Conservation (phyloP, 2,888 invertebrate species). For the Philopedon plagiatum region DNA sequence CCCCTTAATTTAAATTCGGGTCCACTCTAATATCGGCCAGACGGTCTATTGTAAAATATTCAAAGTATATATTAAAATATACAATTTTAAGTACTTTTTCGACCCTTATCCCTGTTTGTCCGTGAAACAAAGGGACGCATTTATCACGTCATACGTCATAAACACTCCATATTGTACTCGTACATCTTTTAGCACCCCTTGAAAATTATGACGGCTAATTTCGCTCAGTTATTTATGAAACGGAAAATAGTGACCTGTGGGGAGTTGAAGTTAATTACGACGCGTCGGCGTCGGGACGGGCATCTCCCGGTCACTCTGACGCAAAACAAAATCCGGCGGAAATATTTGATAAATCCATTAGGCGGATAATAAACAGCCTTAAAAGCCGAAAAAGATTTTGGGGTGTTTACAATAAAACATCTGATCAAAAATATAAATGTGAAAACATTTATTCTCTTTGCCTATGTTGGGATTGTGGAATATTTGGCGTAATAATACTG, state of each 20-base stretch:
- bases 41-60: slow-evolving; percentile 4
- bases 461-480: too few relatives aligned
- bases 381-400: too few relatives aligned
- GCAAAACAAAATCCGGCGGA: neutral
- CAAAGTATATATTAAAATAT: slow-evolving; percentile 15
- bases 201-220: slow-evolving; percentile 40
- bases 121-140: slow-evolving; percentile 31
- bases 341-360: slow-evolving; percentile 9
- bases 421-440: too few relatives aligned
- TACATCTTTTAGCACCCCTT: slow-evolving; percentile 38
- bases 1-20: neutral
- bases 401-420: too few relatives aligned
- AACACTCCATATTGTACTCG: slow-evolving; percentile 25
- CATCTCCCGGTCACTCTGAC: too few relatives aligned
- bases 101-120: neutral
- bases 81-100: slow-evolving; percentile 18
- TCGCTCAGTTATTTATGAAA: slow-evolving; percentile 32
- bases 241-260: slow-evolving; percentile 28
- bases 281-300: slow-evolving; percentile 15
- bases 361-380: neutral
- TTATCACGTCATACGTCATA: slow-evolving; percentile 41
- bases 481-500: too few relatives aligned
- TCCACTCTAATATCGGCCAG: neutral
- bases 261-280: slow-evolving; percentile 29
- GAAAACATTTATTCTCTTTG: too few relatives aligned